A percentile compares a stretch with the other conserved stretches of the same genome.
Conservation (phyloP, 1,140 invertebrate species). For the Danaus melanippus region DNA sequence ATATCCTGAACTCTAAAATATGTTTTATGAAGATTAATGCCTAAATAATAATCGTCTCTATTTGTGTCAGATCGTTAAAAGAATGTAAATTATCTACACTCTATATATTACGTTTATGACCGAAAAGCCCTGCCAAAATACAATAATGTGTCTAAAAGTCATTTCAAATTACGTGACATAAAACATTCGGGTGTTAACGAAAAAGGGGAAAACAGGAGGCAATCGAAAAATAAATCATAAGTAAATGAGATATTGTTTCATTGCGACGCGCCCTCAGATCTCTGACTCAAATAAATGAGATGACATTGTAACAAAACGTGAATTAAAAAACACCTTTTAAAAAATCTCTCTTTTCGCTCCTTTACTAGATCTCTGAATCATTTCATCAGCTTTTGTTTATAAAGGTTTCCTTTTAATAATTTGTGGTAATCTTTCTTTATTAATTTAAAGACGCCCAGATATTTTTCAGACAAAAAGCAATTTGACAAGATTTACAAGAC, state of each 20-base stretch:
- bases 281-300: conserved; percentile 43
- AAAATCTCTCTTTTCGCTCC: conserved; percentile 23
- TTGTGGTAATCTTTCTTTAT: conserved; percentile 15
- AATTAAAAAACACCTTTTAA: conserved; percentile 37
- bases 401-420: conserved; percentile 16
- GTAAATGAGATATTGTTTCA: conserved; percentile 53
- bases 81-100: no score
- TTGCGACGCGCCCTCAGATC: conserved; percentile 33
- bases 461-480: no score
- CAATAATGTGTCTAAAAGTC: conserved; percentile 7
- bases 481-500: no score
- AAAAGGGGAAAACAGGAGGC: conserved; percentile 25
- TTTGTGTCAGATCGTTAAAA: no score
- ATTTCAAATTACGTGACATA: conserved; percentile 25
- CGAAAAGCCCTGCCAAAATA: no score
- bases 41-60: no score
- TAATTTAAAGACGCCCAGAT: conserved; percentile 5
- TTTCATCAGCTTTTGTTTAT: conserved; percentile 20
- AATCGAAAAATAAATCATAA: conserved; percentile 52
- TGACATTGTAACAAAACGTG: conserved; percentile 42
- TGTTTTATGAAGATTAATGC: no score
- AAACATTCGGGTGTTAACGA: conserved; percentile 22
- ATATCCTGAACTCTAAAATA: no score
- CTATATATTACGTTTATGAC: no score
- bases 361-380: conserved; percentile 27